phyloP scores from a whole-genome alignment of 2,113 vertebrate genomes.

The Trematomus loennbergii region DNA sequence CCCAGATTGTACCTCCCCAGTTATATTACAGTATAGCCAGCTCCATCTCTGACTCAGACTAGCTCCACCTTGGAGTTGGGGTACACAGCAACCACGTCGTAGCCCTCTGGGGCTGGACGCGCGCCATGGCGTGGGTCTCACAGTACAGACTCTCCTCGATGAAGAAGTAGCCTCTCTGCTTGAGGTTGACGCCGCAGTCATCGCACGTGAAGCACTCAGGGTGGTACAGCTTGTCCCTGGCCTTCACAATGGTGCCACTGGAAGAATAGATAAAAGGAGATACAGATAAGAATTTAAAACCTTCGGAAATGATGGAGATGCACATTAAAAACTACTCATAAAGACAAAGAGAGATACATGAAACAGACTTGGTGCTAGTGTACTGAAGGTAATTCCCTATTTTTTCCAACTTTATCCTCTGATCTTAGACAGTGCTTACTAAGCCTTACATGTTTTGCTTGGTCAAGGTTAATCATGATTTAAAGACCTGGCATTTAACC shows the following conservation, averaged over 20 bases:
- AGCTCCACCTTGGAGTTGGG: slow-evolving; percentile 97
- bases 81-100: slow-evolving; percentile 99
- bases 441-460: background rate
- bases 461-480: background rate
- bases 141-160: slow-evolving; percentile 97
- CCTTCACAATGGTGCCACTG: slow-evolving; percentile 97
- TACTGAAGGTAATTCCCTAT: too few species aligned
- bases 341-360: background rate
- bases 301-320: background rate
- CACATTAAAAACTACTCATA: background rate
- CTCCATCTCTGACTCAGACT: slow-evolving; percentile 78
- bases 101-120: slow-evolving; percentile 97
- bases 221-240: slow-evolving; percentile 97
- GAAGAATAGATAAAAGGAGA: background rate
- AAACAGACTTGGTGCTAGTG: background rate
- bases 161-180: slow-evolving; percentile 97
- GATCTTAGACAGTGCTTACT: background rate
- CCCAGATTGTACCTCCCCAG: slow-evolving; percentile 29
- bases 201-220: slow-evolving; percentile 97
- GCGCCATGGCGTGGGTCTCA: slow-evolving; percentile 94
- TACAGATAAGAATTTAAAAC: background rate
- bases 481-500: background rate
- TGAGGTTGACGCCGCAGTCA: slow-evolving; percentile 95
- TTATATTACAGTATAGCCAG: slow-evolving; percentile 6
- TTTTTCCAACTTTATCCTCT: background rate